Base-by-base conservation (phyloP, 2,888 invertebrate species). In the Cerceris rybyensis region DNA sequence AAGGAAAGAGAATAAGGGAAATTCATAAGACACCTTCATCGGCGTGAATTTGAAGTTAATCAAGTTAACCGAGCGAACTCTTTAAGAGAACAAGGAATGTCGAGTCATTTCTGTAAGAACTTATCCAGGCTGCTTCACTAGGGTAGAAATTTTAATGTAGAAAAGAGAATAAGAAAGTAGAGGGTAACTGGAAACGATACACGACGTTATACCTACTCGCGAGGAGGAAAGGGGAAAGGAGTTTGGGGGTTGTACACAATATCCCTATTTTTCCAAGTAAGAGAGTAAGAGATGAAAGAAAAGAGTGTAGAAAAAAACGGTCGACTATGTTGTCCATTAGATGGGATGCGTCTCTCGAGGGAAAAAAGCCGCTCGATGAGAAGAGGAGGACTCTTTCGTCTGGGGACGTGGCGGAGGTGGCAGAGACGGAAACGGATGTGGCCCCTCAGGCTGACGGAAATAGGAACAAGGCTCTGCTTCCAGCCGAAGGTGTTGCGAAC, bases 271-370 rank as follows among this genome's bases (percentile, higher is more conserved):
- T 58, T 17, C 28, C 54, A 50, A 46, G 58, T 28, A 28, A 28
- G 28, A 28, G 28, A 28, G 28, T 2, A 28, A 28, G 28, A 28
- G 28, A 28, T 28, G 28, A 28, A 28, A 28, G 28, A 28, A 28
- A 28, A 28, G 28, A 28, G 28, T 28, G 4, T 28, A 52, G 14
- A 65, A n/a, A 54, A 58, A 68, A 66, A 68, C n/a, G 70, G 59
- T 75, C 70, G 74, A 61, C 70, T 76, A 61, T 86, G 82, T 86
- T 86, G 75, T 86, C 84, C 81, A 83, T 83, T 85, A 88, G 89
- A 78, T 86, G 87, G 85, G 82, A 84, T 59, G 85, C 74, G 70
- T 82, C 87, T 80, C 86, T 82, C 66, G 83, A 81, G 82, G 82
- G 78, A 75, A 82, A 75, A 65, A 85, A 81, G 82, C 43, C 65